phyloP scores from a whole-genome alignment of 2,888 invertebrate genomes.

The Serripes groenlandicus region DNA sequence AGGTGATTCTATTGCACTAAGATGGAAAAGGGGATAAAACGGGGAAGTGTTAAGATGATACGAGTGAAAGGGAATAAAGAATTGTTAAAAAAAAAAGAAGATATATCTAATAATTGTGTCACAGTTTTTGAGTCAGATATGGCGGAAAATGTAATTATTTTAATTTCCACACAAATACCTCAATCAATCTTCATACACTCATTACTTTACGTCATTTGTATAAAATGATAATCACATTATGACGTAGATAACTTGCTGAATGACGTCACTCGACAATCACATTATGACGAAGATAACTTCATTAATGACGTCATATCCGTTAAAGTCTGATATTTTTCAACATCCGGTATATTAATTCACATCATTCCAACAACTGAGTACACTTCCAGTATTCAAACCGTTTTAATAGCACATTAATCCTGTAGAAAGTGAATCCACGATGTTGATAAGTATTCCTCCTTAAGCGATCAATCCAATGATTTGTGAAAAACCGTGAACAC shows the following conservation, averaged over 20 bases:
- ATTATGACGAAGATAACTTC: neutral
- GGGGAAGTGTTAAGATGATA: neutral
- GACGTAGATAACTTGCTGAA: neutral
- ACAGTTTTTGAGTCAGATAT: neutral
- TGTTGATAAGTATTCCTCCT: too few species aligned
- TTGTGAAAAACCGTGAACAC: too few species aligned
- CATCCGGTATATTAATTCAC: too few species aligned
- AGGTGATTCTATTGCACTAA: too few species aligned
- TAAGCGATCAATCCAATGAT: too few species aligned
- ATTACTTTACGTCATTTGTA: neutral
- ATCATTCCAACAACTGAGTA: neutral
- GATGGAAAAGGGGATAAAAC: too few species aligned
- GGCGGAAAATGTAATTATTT: neutral
- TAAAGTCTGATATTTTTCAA: too few species aligned
- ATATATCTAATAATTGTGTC: neutral
- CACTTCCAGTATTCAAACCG: neutral
- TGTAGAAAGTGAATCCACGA: too few species aligned
- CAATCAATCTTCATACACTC: neutral
- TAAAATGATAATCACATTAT: conserved; percentile 19
- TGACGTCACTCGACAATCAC: neutral
- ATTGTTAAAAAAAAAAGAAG: neutral
- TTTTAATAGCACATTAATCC: neutral
- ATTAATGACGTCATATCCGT: neutral
- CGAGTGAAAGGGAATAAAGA: neutral
- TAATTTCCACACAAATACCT: neutral